Evolutionary conservation across 2,888 invertebrate genomes (phyloP).

Genomic region (Plebejus melissa): DNA sequence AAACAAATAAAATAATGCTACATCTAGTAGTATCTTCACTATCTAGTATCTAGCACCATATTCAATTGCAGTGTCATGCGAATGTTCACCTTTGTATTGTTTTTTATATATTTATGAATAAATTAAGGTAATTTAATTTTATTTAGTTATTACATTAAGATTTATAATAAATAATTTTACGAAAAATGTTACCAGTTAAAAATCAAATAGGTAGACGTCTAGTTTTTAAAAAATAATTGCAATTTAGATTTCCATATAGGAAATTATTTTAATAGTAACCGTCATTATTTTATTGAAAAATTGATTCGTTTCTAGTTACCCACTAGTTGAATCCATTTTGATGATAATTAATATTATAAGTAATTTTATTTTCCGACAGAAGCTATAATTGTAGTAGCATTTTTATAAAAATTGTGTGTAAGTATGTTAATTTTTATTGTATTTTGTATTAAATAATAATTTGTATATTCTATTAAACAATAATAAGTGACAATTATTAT

Average conservation of each 20-base stretch:
- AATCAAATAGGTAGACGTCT: neutral
- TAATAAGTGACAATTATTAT: neutral
- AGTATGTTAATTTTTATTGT: too few relatives aligned
- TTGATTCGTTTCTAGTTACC: too few relatives aligned
- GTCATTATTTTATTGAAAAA: neutral
- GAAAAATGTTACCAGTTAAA: conserved; percentile 3
- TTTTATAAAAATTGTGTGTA: too few relatives aligned
- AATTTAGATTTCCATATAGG: neutral
- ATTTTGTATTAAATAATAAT: neutral
- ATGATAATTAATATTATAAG: too few relatives aligned
- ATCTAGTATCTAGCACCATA: too few relatives aligned
- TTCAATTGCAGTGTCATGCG: neutral
- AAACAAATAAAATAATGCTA: neutral
- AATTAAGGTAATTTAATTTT: neutral
- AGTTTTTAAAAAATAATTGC: neutral
- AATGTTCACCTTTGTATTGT: neutral
- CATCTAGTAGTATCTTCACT: neutral
- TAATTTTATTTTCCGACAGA: too few relatives aligned
- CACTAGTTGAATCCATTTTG: too few relatives aligned
- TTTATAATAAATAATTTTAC: neutral
- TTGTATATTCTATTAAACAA: neutral
- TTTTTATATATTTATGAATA: neutral
- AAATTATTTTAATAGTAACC: neutral
- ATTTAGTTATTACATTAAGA: neutral
- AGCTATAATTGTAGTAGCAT: too few relatives aligned